These are phyloP conservation scores for Eublepharis macularius DNA, from an alignment of 2,113 vertebrate genomes.

Conservation along the genomic window DNA sequence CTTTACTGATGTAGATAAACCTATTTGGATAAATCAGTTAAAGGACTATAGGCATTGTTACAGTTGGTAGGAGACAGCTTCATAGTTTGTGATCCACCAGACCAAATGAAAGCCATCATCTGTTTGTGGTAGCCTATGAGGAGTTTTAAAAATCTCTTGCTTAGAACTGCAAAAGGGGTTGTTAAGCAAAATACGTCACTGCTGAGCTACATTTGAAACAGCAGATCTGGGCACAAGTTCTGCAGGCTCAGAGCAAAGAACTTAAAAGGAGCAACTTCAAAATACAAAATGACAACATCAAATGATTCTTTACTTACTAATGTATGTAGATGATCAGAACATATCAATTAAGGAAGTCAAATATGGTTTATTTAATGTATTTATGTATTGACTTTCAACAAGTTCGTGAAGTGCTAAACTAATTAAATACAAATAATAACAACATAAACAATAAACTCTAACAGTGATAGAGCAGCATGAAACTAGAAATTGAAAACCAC, in stretches of 20 bases:
- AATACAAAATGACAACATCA: conserved; percentile 26
- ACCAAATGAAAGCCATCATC: not conserved
- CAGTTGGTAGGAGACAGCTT: not conserved
- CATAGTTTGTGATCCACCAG: not conserved
- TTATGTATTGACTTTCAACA: too few species aligned
- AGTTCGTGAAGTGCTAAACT: too few species aligned
- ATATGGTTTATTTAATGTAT: too few species aligned
- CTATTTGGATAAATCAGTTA: not conserved
- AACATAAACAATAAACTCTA: too few species aligned
- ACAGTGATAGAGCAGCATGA: too few species aligned
- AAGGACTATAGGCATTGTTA: not conserved
- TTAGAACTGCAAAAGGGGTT: not conserved
- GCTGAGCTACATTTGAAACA: too few species aligned
- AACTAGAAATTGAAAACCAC: too few species aligned
- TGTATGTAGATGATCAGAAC: not conserved
- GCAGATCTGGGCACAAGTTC: not conserved
- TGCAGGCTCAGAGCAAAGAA: not conserved
- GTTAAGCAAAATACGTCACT: not conserved
- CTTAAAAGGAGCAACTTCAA: not conserved
- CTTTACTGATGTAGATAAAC: not conserved
- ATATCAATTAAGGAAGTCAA: conserved; percentile 38
- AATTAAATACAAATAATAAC: too few species aligned
- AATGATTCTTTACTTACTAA: conserved; percentile 32
- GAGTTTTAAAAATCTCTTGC: not conserved
- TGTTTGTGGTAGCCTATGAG: not conserved